Base-by-base conservation (phyloP, 2,113 vertebrate species). In the Apteryx owenii region DNA sequence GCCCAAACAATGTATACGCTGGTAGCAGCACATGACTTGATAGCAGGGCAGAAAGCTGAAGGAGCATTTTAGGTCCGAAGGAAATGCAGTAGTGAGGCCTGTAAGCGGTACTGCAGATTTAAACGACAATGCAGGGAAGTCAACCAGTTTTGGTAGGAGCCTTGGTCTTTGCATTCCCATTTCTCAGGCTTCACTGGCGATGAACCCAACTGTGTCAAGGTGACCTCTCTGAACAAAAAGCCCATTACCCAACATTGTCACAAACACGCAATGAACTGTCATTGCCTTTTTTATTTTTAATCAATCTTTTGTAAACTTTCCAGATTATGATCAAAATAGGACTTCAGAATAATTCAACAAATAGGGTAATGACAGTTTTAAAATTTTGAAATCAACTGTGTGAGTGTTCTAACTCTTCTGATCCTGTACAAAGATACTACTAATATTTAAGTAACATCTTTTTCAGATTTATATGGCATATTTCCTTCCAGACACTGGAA, bases 401-500 rank as follows among this genome's bases (percentile, higher is more conserved):
- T 91, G 90, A 90, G 86, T 89, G 93, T 95, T 85, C 14, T 0
- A 87, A 84, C 20, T 33, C 90, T 90, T 96, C 60, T 73, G 73
- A 88, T 84, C 46, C 64, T 62, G 51, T 50, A 94, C 4, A 9
- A 25, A 94, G 79, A 85, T 51, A 69, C 36, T 33, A 65, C 77
- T 85, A 48, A 94, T 88, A 93, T 75, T 88, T 93, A 44, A 95
- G 76, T 36, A 90, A 89, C 89, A 93, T 42, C 58, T 90, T 95
- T 88, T 85, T 96, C 77, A 68, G 82, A 82, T 83, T 90, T 97
- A 60, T 81, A 90, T 75, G 51, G 80, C 73, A 78, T 85, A 96
- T 95, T 96, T 96, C 87, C 86, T 94, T 73, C 69, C 91, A 96
- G 93, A 94, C 90, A 94, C 62, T 50, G 84, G 97, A 96, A 97